Evolutionary conservation across 1,140 invertebrate species (phyloP), one percentile per base, ranked within the genome.

Genomic region (Papilio machaon): DNA sequence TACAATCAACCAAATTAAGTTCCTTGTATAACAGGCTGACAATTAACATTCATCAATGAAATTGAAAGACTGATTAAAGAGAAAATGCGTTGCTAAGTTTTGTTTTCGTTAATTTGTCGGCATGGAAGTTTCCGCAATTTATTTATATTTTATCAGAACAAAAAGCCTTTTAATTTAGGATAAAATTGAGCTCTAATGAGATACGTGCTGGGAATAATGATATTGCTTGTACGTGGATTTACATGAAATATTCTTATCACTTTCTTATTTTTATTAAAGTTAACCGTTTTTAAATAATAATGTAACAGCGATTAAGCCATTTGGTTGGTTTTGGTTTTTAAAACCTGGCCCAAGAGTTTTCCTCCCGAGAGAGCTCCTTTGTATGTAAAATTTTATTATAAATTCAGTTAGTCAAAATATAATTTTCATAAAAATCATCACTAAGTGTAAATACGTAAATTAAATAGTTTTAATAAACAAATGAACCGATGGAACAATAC

Each of bases 141-240:
- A 70, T 70, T 70, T 70, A 30, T 70, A 70, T 38, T 70, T 70
- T 35, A 70, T 38, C 64, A 70, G 64, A 70, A 70, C 64, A 70
- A 70, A 70, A 70, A 38, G 64, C 64, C 64, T 70, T 70, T 70
- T 70, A 70, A 70, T 70, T 70, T 70, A 70, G 64, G 64, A 70
- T 70, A 70, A 70, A 70, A 70, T 70, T 38, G 30, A 70, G 64
- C 30, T 70, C 64, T 35, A 70, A 35, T 70, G 64, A 70, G 60
- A 15, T 17, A 70, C 64, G 64, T 70, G 64, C 30, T 70, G 13
- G 11, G 64, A 70, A 70, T 70, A 70, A 35, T 67, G 23, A 67
- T 11, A 13, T 9, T 70, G 15, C 13, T 70, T 70, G 64, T 70
- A 17, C 64, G 58, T 58, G 54, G 2, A 6, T 58, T n/a, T 58